These are phyloP conservation scores for Gila robusta DNA, from an alignment of 2,797 vertebrate genomes.

Conservation along the genomic window DNA sequence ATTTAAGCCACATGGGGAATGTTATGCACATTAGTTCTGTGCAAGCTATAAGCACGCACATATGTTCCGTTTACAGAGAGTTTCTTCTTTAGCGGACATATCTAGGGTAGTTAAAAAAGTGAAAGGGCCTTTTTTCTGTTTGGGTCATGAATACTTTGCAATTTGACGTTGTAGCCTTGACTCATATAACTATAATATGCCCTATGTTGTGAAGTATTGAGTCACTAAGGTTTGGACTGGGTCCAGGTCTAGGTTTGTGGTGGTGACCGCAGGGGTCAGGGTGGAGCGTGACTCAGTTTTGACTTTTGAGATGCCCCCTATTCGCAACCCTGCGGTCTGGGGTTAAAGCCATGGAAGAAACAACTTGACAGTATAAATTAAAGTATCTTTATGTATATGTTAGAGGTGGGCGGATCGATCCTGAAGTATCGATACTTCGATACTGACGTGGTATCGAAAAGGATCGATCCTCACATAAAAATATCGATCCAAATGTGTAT, in stretches of 20 bases:
- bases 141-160: constrained; percentile 9
- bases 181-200: background rate
- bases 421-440: no score
- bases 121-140: background rate
- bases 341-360: constrained; percentile 47
- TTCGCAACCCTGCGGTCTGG: constrained; percentile 66
- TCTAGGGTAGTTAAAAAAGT: background rate
- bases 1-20: constrained; percentile 45
- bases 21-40: constrained; percentile 14
- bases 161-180: constrained; percentile 31
- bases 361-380: constrained; percentile 35
- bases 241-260: constrained; percentile 65
- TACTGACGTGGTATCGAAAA: no score
- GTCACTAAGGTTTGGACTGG: constrained; percentile 57
- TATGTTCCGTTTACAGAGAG: constrained; percentile 1
- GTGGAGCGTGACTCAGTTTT: constrained; percentile 64
- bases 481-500: no score
- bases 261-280: constrained; percentile 66
- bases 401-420: no score
- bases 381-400: constrained; percentile 1
- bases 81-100: background rate
- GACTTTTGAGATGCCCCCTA: constrained; percentile 61
- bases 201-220: constrained; percentile 53
- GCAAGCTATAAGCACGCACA: constrained; percentile 13
- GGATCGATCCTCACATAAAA: no score